Evolutionary conservation across 2,113 vertebrate genomes (phyloP).

Genomic region (cattle (Bos taurus)): DNA sequence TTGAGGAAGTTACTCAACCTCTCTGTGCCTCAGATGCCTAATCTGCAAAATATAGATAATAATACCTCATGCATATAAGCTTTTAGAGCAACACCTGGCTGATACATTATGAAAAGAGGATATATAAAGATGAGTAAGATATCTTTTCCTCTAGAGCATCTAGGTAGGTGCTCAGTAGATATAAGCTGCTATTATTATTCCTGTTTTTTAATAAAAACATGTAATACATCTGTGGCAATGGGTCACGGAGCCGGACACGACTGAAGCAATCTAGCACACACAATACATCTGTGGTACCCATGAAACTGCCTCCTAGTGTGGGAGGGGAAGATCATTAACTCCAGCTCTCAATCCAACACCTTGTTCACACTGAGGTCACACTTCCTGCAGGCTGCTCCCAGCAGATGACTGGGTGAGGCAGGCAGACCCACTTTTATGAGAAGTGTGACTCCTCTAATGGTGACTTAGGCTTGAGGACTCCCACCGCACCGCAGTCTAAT

Average conservation of each 20-base stretch:
- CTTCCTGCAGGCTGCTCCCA: background rate
- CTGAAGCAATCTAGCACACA: background rate
- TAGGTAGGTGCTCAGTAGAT: background rate
- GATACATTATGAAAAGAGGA: background rate
- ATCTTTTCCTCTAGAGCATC: background rate
- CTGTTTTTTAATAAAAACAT: background rate
- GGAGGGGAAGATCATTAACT: background rate
- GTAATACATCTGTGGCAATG: background rate
- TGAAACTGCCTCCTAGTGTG: background rate
- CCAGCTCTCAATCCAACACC: background rate
- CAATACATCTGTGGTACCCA: background rate
- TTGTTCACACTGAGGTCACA: background rate
- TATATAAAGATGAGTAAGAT: background rate
- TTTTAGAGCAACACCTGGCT: background rate
- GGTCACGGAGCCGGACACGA: background rate
- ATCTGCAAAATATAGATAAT: background rate
- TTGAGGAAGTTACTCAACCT: constrained; percentile 34
- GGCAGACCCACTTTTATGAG: background rate
- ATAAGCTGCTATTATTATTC: background rate
- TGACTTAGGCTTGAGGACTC: background rate
- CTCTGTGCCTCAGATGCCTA: constrained; percentile 39
- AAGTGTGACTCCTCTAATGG: background rate
- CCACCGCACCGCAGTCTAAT: too few relatives aligned
- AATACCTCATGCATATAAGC: background rate
- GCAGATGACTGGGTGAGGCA: background rate